These are phyloP conservation scores for Eilema sororculum DNA, from an alignment of 2,888 invertebrate genomes.

Conservation along the genomic window DNA sequence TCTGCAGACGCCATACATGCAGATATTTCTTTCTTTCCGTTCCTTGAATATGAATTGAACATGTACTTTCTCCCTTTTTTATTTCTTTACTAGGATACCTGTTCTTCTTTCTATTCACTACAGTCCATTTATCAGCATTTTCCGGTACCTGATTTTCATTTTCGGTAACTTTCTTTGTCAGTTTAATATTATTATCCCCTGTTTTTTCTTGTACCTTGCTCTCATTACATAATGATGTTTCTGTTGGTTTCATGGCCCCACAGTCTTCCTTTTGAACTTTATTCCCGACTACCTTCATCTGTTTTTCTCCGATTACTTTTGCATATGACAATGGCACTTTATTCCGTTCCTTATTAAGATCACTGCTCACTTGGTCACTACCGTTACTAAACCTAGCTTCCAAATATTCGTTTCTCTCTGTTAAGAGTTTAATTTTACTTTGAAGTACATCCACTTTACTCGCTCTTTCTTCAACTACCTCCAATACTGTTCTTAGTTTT, in stretches of 20 bases:
- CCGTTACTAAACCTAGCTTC: conserved; percentile 5
- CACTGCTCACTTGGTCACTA: not conserved
- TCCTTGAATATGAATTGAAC: conserved; percentile 6
- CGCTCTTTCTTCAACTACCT: conserved; percentile 39
- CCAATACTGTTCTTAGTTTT: conserved; percentile 26
- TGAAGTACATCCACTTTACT: conserved; percentile 35
- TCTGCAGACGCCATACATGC: conserved; percentile 24
- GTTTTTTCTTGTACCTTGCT: not conserved
- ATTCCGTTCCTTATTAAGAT: not conserved
- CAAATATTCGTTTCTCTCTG: conserved; percentile 21
- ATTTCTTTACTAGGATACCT: conserved; percentile 15
- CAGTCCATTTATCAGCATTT: conserved; percentile 10
- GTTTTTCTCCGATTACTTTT: not conserved
- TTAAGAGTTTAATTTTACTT: conserved; percentile 17
- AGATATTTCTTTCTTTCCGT: conserved; percentile 17
- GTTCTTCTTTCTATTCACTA: conserved; percentile 12
- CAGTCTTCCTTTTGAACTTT: not conserved
- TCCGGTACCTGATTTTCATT: not conserved
- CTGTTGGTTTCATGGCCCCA: conserved; percentile 14
- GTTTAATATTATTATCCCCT: not conserved
- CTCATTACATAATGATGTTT: not conserved
- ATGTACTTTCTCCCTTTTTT: conserved; percentile 12
- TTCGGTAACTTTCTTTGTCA: not conserved
- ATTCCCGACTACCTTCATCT: not conserved
- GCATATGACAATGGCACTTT: not conserved